A percentile compares a stretch with the other conserved stretches of the same genome.
These are phyloP conservation scores for Hiodon tergisus DNA, from an alignment of 2,113 vertebrate species.

Conservation along the genomic window DNA sequence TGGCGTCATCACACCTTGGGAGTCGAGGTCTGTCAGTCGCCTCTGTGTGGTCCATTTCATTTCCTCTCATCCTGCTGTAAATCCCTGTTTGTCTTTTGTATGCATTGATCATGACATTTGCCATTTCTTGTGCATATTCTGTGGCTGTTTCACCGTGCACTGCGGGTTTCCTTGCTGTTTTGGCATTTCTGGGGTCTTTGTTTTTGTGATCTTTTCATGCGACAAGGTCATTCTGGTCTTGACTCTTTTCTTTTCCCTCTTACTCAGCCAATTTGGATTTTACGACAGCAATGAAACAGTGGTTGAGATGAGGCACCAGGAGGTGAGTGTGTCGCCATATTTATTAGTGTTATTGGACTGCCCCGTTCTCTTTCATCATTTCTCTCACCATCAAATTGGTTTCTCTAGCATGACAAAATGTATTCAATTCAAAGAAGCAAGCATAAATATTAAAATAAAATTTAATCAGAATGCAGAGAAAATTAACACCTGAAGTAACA, in stretches of 20 bases:
- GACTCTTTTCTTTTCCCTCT: constrained; percentile 18
- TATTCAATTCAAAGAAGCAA: too few species aligned
- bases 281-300: constrained; percentile 81
- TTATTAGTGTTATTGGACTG: neutral
- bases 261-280: constrained; percentile 81
- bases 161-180: too few species aligned
- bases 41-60: neutral
- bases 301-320: constrained; percentile 73
- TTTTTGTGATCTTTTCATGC: too few species aligned
- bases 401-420: neutral
- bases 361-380: neutral
- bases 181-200: too few species aligned
- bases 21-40: constrained; percentile 69
- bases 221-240: neutral
- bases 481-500: too few species aligned
- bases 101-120: too few species aligned
- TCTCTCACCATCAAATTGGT: neutral
- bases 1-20: constrained; percentile 85
- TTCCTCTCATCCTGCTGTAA: neutral
- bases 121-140: too few species aligned
- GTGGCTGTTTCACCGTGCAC: too few species aligned
- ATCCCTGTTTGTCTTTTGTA: neutral
- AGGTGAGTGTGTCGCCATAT: constrained; percentile 58
- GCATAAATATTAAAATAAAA: too few species aligned
- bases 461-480: too few species aligned